Evolutionary conservation across 2,888 invertebrate genomes (phyloP), one percentile per base, ranked within the genome.

Genomic region (Erebia aethiops): DNA sequence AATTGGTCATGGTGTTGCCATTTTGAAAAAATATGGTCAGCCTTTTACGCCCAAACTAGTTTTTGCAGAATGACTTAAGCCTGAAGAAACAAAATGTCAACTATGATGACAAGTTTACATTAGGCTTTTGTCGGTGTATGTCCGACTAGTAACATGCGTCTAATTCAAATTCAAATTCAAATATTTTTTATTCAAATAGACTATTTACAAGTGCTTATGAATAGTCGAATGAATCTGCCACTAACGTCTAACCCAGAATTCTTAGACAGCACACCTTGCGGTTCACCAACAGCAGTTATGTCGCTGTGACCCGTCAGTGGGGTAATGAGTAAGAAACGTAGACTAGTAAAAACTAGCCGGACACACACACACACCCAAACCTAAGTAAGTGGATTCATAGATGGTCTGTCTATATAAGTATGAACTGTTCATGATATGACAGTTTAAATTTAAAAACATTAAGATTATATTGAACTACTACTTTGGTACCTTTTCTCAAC

Each of bases 1-100:
- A 81, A 11, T 76, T 77, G 78, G 78, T 81, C 78, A 80, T 78
- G 79, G 84, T 85, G 87, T 82, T 89, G 87, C 88, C 89, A 85
- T 81, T 78, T 78, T 77, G 71, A 70, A 72, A 72, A 74, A 62
- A 56, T 67, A 58, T 68, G 56, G 68, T 71, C 62, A 72, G 68
- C 70, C 70, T 72, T 67, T 60, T 65, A 79, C 78, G 75, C 80
- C 72, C 87, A 88, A 87, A 88, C 84, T 84, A 83, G 77, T 84
- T 72, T 60, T 75, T 71, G 74, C 75, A 84, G 80, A 80, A 62
- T 79, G 85, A 76, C 74, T 76, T 76, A 76, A 54, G 9, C n/a
- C 51, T 7, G n/a, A 51, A n/a, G n/a, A n/a, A n/a, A n/a, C n/a
- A n/a, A 14, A n/a, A 51, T 51, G 14, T 1, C 13, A 46, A 3